Conservation (phyloP, 2,888 invertebrate genomes). For the Lithophane semibrunnea region DNA sequence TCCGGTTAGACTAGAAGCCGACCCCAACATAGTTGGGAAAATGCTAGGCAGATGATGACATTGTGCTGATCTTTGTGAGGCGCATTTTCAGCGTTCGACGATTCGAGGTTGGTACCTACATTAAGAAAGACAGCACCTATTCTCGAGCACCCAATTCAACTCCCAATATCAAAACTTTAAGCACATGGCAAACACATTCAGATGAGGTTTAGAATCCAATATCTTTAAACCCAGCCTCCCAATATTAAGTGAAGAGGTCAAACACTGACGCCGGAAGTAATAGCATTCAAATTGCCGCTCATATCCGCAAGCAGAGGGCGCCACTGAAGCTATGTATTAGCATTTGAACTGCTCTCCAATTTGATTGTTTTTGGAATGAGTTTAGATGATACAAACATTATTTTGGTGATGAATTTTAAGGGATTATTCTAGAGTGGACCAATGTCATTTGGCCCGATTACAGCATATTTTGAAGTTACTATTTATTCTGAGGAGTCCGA, state of each 20-base stretch:
- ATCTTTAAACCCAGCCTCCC: constrained; percentile 40
- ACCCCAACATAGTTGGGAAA: too few species aligned
- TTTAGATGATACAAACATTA: constrained; percentile 43
- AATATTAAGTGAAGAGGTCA: constrained; percentile 59
- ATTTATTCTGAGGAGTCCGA: neutral
- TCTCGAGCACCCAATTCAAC: constrained; percentile 3
- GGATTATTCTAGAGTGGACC: neutral
- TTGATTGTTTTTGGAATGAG: constrained; percentile 60
- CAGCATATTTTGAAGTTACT: neutral
- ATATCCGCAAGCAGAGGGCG: constrained; percentile 65
- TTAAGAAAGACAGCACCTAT: neutral
- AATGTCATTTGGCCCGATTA: too few species aligned
- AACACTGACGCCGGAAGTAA: constrained; percentile 62
- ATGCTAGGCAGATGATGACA: too few species aligned
- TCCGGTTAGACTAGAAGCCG: too few species aligned
- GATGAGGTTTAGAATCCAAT: constrained; percentile 59
- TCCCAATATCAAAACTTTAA: constrained; percentile 36
- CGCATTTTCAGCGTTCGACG: neutral
- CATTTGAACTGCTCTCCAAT: constrained; percentile 50
- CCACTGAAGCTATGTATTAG: constrained; percentile 56
- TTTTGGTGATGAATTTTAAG: neutral
- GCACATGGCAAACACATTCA: constrained; percentile 54
- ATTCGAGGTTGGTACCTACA: neutral
- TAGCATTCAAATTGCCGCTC: constrained; percentile 69
- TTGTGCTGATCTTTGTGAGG: neutral